phyloP scores from a whole-genome alignment of 2,113 vertebrate species.

The Callocephalon fimbriatum region DNA sequence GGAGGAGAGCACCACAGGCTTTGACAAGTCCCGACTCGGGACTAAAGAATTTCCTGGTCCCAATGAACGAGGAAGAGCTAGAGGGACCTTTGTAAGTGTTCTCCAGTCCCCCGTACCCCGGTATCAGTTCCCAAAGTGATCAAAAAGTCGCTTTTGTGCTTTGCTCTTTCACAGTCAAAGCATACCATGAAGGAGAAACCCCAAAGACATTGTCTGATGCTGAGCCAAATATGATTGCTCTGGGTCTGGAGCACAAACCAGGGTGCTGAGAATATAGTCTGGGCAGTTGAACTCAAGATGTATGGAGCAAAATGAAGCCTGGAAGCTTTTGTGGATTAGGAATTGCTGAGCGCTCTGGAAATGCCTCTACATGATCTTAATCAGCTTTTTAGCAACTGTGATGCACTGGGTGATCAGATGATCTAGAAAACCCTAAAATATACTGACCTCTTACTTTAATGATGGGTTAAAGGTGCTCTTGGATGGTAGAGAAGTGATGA shows the following conservation, averaged over 20 bases:
- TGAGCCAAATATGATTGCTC: not conserved
- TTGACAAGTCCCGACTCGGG: slow-evolving; percentile 82
- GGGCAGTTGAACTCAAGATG: not conserved
- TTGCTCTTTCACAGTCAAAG: not conserved
- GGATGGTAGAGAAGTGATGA: not conserved
- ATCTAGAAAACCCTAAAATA: not conserved
- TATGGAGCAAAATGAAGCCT: not conserved
- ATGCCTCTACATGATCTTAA: rapidly evolving
- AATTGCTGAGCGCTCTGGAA: not conserved
- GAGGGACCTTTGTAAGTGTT: slow-evolving; percentile 90
- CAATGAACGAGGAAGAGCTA: slow-evolving; percentile 81
- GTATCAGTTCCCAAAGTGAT: rapidly evolving
- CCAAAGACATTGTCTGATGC: not conserved
- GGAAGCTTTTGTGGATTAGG: not conserved
- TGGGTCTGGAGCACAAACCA: not conserved
- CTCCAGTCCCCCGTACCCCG: not conserved
- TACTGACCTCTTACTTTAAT: not conserved
- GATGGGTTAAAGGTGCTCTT: not conserved
- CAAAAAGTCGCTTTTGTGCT: rapidly evolving
- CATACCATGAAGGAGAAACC: not conserved
- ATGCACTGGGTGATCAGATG: not conserved
- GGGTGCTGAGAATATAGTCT: not conserved
- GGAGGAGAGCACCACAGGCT: slow-evolving; percentile 83
- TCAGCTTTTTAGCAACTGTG: not conserved
- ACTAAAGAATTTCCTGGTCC: slow-evolving; percentile 82